Percentiles rank a stretch among this genome's conserved stretches.
phyloP scores from a whole-genome alignment of 2,888 invertebrate genomes.

The Andrena dorsata region DNA sequence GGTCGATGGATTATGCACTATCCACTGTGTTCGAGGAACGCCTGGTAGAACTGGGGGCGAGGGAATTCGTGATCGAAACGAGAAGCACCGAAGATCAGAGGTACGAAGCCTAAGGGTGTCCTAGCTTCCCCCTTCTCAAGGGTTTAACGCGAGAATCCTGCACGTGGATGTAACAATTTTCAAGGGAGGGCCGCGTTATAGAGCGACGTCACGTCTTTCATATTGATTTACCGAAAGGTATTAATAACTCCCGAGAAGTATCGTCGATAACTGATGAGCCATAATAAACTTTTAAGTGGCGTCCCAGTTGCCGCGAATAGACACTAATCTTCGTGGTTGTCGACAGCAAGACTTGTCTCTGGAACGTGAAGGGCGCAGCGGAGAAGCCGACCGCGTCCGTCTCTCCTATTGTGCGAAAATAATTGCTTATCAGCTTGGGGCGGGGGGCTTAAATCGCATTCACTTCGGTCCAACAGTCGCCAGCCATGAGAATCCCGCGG shows the following conservation, averaged over 20 bases:
- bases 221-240: conserved; percentile 63
- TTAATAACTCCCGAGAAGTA: conserved; percentile 61
- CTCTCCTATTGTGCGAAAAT: neutral
- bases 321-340: conserved; percentile 49
- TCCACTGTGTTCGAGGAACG: too few species aligned
- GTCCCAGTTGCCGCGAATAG: conserved; percentile 60
- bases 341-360: conserved; percentile 22
- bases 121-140: conserved; percentile 35
- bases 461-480: neutral
- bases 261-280: conserved; percentile 65
- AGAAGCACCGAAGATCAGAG: neutral
- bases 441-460: too few species aligned
- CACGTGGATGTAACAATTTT: conserved; percentile 49
- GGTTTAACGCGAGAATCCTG: conserved; percentile 48
- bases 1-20: neutral
- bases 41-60: too few species aligned
- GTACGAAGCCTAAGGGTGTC: neutral
- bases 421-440: neutral
- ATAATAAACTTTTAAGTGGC: conserved; percentile 65
- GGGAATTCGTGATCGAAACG: too few species aligned
- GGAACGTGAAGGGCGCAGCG: neutral
- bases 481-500: neutral
- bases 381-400: neutral
- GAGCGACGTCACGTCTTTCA: conserved; percentile 52
- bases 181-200: conserved; percentile 33